These are phyloP conservation scores for Centropus unirufus DNA, from an alignment of 2,113 vertebrate species.

Conservation along the genomic window DNA sequence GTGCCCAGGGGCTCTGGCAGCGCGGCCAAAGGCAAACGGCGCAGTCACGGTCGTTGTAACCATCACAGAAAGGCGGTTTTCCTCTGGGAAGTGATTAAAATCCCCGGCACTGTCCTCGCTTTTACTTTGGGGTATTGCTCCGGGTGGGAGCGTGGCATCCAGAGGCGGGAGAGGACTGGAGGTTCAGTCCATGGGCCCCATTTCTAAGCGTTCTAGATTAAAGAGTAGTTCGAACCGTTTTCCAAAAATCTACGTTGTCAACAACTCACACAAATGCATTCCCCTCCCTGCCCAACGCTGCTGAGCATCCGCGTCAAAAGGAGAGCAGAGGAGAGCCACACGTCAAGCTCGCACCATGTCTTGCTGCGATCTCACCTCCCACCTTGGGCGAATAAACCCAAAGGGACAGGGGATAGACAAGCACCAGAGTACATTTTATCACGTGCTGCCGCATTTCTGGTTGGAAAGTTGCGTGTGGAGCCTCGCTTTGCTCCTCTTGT, in stretches of 20 bases:
- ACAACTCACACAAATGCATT: rapidly evolving
- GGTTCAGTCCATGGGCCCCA: rapidly evolving
- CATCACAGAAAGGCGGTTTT: too few species aligned
- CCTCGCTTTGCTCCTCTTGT: rapidly evolving
- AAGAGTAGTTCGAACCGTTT: rapidly evolving
- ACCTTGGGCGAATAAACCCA: not conserved
- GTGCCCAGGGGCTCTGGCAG: too few species aligned
- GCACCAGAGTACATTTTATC: rapidly evolving
- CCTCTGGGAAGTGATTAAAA: rapidly evolving
- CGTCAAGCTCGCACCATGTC: rapidly evolving
- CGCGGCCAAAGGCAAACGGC: too few species aligned
- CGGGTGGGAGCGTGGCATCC: not conserved
- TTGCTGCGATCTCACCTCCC: not conserved
- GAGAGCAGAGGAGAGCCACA: not conserved
- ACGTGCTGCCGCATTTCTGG: not conserved
- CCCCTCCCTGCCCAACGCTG: rapidly evolving
- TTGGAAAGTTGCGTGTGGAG: not conserved
- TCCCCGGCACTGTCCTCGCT: not conserved
- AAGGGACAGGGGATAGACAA: not conserved
- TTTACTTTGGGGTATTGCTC: not conserved
- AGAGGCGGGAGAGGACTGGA: not conserved
- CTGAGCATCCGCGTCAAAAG: not conserved
- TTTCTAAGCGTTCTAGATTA: too few species aligned
- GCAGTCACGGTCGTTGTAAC: too few species aligned
- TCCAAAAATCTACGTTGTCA: rapidly evolving